A percentile compares a stretch with the other conserved stretches of the same genome.
Conservation (phyloP, 2,888 invertebrate species). For the Phymatocera aterrima region DNA sequence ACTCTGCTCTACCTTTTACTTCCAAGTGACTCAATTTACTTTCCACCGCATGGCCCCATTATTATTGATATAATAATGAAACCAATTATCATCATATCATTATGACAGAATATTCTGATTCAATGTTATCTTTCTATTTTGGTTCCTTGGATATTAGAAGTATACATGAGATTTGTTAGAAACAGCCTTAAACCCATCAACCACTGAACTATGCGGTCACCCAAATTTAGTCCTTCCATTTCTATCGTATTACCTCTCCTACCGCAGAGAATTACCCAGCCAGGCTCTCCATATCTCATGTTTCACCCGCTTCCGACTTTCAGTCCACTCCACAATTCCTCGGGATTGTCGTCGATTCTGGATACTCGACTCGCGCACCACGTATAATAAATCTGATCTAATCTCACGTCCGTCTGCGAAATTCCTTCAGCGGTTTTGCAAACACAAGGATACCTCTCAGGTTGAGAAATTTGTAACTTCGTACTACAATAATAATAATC, state of each 20-base stretch:
- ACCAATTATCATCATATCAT: neutral
- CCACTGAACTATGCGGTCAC: too few species aligned
- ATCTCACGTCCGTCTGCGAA: neutral
- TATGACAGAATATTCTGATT: neutral
- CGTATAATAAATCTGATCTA: slow-evolving; percentile 5
- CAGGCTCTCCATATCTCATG: too few species aligned
- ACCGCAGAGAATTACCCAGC: too few species aligned
- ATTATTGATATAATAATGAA: neutral
- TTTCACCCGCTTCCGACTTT: neutral
- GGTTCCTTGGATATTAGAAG: too few species aligned
- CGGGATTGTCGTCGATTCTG: neutral
- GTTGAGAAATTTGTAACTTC: neutral
- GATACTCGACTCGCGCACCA: neutral
- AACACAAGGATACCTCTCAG: neutral
- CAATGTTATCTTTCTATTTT: too few species aligned
- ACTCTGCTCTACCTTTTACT: too few species aligned
- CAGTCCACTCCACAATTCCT: neutral
- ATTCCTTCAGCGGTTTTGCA: neutral
- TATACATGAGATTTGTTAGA: too few species aligned
- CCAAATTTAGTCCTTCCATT: too few species aligned
- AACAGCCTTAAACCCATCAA: too few species aligned
- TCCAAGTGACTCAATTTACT: too few species aligned
- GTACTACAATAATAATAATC: neutral
- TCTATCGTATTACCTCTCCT: neutral
- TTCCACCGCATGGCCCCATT: neutral